Evolutionary conservation across 2,888 invertebrate genomes (phyloP).

Genomic region (Brenthis ino): DNA sequence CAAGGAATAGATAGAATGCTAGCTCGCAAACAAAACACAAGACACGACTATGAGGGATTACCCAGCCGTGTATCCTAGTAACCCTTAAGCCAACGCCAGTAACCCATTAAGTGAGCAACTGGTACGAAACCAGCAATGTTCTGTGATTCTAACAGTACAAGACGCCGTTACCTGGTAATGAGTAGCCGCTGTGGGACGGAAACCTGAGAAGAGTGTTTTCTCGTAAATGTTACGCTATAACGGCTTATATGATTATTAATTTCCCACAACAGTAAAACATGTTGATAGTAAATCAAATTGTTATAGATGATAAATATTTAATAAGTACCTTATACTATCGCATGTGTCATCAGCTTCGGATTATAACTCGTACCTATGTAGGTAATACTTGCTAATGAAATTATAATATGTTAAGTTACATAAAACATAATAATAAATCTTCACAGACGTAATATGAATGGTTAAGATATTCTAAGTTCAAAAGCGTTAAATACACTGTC

Average conservation of each 20-base stretch:
- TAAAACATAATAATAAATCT: no score
- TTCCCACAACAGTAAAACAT: constrained; percentile 20
- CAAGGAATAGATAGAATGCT: not conserved
- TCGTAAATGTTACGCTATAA: constrained; percentile 34
- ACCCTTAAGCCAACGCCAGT: constrained; percentile 31
- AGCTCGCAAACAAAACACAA: not conserved
- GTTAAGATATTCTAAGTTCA: constrained; percentile 6
- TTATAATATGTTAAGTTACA: no score
- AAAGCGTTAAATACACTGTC: constrained; percentile 12
- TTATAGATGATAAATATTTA: not conserved
- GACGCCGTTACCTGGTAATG: constrained; percentile 38
- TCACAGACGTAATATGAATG: no score
- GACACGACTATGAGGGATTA: not conserved
- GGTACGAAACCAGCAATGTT: constrained; percentile 30
- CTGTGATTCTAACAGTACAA: constrained; percentile 37
- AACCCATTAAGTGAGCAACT: constrained; percentile 33
- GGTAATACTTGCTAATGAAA: no score
- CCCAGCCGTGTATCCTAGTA: constrained; percentile 23
- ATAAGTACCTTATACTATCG: no score
- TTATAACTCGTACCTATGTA: no score
- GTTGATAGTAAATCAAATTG: constrained; percentile 8
- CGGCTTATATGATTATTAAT: constrained; percentile 28
- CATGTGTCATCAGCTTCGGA: no score
- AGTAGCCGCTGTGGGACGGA: constrained; percentile 39
- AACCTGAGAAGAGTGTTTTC: constrained; percentile 38